Percentiles rank a stretch among this genome's conserved stretches.
Evolutionary conservation across 1,140 invertebrate species (phyloP).

Genomic region (Cardiocondyla obscurior): DNA sequence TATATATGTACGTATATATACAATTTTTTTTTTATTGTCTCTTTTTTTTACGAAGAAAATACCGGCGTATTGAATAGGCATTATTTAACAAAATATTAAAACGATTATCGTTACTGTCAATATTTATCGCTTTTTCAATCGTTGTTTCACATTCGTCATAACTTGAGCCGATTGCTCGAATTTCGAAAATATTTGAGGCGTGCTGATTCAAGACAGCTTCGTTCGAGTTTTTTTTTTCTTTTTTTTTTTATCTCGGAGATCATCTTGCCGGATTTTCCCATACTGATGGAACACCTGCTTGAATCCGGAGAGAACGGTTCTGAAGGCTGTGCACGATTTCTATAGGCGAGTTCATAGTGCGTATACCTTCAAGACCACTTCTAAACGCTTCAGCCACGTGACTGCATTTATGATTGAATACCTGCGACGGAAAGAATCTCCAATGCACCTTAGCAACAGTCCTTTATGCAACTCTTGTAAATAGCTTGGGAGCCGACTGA

Average conservation of each 20-base stretch:
- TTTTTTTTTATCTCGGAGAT: constrained; percentile 36
- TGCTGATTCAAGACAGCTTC: neutral
- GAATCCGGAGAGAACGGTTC: neutral
- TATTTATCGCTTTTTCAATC: neutral
- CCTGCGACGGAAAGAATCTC: constrained; percentile 13
- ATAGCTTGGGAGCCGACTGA: neutral
- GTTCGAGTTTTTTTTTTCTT: constrained; percentile 20
- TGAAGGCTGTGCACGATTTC: constrained; percentile 28
- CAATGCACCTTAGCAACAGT: neutral
- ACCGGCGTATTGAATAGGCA: neutral
- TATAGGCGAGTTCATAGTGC: constrained; percentile 11
- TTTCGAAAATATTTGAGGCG: neutral
- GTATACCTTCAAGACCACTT: neutral
- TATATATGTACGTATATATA: no score
- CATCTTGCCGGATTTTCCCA: constrained; percentile 47
- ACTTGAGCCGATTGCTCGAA: neutral
- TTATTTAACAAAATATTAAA: neutral
- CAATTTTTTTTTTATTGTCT: neutral
- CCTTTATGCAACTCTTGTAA: constrained; percentile 9
- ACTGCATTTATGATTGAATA: constrained; percentile 35
- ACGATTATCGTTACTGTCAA: neutral
- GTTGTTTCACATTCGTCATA: neutral
- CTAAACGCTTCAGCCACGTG: constrained; percentile 29
- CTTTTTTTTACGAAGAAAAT: neutral
- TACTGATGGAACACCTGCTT: constrained; percentile 40